These are phyloP conservation scores for Orientallactaga sibirica DNA, from an alignment of 2,797 vertebrate genomes.

Conservation along the genomic window DNA sequence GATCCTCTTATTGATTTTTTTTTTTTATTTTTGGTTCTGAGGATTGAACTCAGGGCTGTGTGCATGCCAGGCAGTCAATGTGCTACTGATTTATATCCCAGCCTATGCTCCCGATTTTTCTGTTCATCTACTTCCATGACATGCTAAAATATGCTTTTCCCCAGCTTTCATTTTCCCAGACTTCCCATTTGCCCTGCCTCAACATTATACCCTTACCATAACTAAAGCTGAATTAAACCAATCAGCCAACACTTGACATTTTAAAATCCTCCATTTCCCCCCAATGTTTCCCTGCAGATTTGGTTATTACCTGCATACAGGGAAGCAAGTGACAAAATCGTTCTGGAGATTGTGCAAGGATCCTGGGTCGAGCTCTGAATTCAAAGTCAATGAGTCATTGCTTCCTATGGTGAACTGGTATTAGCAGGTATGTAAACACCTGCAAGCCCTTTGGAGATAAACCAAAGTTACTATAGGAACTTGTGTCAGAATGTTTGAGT, in stretches of 20 bases:
- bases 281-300: not conserved
- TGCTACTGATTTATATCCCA: too few relatives aligned
- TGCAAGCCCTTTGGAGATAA: constrained; percentile 3
- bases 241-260: not conserved
- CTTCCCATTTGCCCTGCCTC: not conserved
- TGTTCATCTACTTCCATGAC: not conserved
- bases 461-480: not conserved
- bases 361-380: not conserved
- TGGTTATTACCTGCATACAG: not conserved
- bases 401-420: not conserved
- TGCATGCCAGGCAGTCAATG: not conserved
- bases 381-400: not conserved
- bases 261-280: not conserved
- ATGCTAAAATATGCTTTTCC: not conserved
- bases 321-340: not conserved
- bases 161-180: not conserved
- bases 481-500: not conserved
- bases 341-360: not conserved
- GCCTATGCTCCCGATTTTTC: not conserved
- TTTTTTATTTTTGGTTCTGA: not conserved
- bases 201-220: not conserved
- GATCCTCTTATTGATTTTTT: not conserved
- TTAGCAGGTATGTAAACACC: not conserved
- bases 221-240: not conserved
- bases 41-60: not conserved